These are phyloP conservation scores for Lepetodrilus schrolli DNA, from an alignment of 2,888 invertebrate species.

Conservation along the genomic window DNA sequence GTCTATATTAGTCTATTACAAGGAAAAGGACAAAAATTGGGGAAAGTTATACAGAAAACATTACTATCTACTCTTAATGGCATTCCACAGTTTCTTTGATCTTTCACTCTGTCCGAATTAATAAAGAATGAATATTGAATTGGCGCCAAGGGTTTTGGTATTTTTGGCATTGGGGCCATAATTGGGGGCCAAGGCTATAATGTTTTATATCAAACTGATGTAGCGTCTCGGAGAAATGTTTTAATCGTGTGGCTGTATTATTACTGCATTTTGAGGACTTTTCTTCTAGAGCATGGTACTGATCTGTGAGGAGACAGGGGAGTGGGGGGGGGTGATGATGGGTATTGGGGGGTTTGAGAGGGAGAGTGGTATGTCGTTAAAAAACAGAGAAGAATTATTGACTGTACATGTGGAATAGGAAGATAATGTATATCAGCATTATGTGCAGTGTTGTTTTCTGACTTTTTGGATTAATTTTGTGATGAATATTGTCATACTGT, in stretches of 20 bases:
- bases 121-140: background rate
- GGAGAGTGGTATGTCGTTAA: no score
- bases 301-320: background rate
- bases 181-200: background rate
- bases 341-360: no score
- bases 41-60: constrained; percentile 11
- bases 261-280: background rate
- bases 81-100: background rate
- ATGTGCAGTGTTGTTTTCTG: no score
- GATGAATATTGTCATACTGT: no score
- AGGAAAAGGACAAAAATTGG: no score
- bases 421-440: no score
- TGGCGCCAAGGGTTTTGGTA: background rate
- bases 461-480: no score
- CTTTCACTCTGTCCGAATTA: background rate
- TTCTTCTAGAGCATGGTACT: background rate
- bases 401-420: no score
- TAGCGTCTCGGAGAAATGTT: background rate
- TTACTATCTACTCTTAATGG: background rate
- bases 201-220: constrained; percentile 10
- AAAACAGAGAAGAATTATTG: no score
- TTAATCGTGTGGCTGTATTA: background rate
- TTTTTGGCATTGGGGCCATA: background rate
- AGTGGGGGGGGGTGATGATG: no score
- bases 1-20: no score